Conservation (phyloP, 2,113 vertebrate genomes). For the Gadus chalcogrammus region DNA sequence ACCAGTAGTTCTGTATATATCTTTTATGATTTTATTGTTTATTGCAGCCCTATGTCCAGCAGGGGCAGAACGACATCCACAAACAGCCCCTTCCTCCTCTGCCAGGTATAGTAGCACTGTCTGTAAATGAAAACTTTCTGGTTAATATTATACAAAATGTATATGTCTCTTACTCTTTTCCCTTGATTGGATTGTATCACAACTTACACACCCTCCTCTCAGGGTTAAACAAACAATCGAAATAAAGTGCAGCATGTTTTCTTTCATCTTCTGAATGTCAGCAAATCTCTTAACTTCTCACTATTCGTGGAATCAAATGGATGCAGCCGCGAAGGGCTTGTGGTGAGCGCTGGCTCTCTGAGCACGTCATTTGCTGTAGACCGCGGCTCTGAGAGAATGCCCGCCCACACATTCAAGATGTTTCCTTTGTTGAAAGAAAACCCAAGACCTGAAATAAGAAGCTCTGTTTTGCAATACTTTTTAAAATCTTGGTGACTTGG, state of each 20-base stretch:
- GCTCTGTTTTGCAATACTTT: no score
- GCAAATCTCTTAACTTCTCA: no score
- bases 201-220: no score
- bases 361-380: background rate
- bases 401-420: no score
- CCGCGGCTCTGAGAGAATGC: constrained; percentile 1
- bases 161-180: background rate
- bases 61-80: constrained; percentile 76
- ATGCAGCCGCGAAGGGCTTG: no score
- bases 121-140: no score
- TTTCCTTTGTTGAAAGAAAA: background rate
- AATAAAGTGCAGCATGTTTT: background rate
- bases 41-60: constrained; percentile 76
- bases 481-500: background rate
- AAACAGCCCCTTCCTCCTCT: constrained; percentile 77
- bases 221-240: background rate
- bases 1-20: background rate
- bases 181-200: no score
- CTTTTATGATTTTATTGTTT: constrained; percentile 38
- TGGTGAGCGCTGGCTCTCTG: no score
- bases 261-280: no score
- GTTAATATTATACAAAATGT: background rate
- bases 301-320: no score
- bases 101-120: constrained; percentile 61
- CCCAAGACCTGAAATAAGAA: background rate